These are phyloP conservation scores for Sitophilus oryzae DNA, from an alignment of 1,140 invertebrate species.

Conservation along the genomic window DNA sequence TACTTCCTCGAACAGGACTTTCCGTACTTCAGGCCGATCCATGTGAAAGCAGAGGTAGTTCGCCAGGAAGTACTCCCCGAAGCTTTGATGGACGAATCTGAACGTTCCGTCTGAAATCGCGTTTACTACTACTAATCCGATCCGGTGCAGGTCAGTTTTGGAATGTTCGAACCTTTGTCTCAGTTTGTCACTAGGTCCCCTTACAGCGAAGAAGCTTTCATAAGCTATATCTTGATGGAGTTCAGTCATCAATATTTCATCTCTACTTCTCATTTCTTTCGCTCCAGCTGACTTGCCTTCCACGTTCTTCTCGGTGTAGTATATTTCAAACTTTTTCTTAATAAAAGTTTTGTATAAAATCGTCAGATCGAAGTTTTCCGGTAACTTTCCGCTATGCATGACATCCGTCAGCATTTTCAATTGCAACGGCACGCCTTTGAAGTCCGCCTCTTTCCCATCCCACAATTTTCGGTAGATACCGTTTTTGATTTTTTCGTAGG, in stretches of 20 bases:
- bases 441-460: not conserved
- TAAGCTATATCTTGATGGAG: not conserved
- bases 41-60: too few species aligned
- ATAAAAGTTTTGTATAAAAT: not conserved
- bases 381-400: not conserved
- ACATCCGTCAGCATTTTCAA: constrained; percentile 4
- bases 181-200: too few species aligned
- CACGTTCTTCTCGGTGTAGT: not conserved
- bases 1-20: too few species aligned
- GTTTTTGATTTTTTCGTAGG: not conserved
- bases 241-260: not conserved
- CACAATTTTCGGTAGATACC: not conserved
- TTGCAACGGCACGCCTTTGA: not conserved
- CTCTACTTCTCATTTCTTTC: constrained; percentile 1
- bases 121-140: not conserved
- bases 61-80: constrained; percentile 2
- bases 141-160: not conserved
- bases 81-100: not conserved
- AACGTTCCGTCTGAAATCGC: not conserved
- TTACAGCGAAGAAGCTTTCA: not conserved
- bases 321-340: not conserved
- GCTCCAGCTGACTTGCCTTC: not conserved
- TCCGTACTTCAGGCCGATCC: too few species aligned
- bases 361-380: not conserved
- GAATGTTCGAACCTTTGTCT: too few species aligned